phyloP scores from a whole-genome alignment of 1,140 invertebrate genomes.

The Papilio machaon region DNA sequence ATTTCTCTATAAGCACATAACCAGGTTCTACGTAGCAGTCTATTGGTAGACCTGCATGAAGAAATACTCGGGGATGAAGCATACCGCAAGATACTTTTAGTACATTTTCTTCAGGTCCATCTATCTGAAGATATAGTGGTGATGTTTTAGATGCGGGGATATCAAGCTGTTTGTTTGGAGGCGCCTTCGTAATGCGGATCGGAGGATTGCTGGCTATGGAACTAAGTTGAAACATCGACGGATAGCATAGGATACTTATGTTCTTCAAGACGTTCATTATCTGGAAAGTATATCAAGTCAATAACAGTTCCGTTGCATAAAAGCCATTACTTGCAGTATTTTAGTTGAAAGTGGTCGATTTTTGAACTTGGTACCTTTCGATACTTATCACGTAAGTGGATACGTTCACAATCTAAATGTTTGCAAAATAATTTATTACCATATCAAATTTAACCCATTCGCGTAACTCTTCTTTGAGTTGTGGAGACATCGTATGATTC shows the following conservation, averaged over 20 bases:
- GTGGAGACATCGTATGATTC: slow-evolving; percentile 40
- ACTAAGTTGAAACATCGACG: slow-evolving; percentile 62
- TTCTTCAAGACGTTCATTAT: slow-evolving; percentile 48
- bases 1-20: slow-evolving; percentile 64
- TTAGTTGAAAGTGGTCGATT: neutral
- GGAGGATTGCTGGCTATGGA: slow-evolving; percentile 60
- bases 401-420: neutral
- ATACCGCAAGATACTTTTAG: slow-evolving; percentile 59
- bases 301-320: neutral
- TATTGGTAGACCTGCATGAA: slow-evolving; percentile 59
- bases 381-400: neutral
- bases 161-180: slow-evolving; percentile 54
- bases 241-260: slow-evolving; percentile 55
- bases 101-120: slow-evolving; percentile 59
- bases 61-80: slow-evolving; percentile 64
- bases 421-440: slow-evolving; percentile 44
- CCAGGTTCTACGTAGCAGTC: slow-evolving; percentile 61
- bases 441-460: slow-evolving; percentile 61
- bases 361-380: neutral
- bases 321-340: neutral
- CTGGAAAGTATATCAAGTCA: slow-evolving; percentile 46
- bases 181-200: slow-evolving; percentile 51
- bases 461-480: slow-evolving; percentile 61
- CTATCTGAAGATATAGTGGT: slow-evolving; percentile 71
- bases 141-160: slow-evolving; percentile 60